A percentile compares a stretch with the other conserved stretches of the same genome.
Conservation (phyloP, 2,113 vertebrate genomes). For the Myrmecophaga tridactyla region DNA sequence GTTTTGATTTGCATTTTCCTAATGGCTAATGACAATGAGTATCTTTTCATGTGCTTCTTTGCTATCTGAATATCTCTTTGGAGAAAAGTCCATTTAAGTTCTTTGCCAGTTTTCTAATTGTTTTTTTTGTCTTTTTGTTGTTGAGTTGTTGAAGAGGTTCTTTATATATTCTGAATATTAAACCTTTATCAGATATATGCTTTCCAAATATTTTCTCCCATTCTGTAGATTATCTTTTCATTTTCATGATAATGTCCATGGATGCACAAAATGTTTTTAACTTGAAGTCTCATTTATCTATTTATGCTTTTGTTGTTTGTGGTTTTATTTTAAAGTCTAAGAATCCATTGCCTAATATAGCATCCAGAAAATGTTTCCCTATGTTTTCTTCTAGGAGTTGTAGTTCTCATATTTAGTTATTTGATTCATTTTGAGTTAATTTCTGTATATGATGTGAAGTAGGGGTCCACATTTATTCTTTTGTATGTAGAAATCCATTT, state of each 20-base stretch:
- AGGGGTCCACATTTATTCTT: neutral
- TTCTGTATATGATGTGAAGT: neutral
- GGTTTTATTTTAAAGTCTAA: neutral
- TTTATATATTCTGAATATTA: neutral
- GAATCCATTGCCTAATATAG: neutral
- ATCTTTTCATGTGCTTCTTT: too few relatives aligned
- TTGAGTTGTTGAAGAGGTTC: too few relatives aligned
- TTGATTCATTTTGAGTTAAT: neutral
- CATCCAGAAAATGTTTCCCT: neutral
- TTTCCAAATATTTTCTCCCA: neutral
- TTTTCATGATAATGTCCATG: neutral
- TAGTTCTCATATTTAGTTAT: neutral
- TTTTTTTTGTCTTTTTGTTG: too few relatives aligned
- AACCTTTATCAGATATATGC: neutral
- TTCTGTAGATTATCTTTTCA: neutral
- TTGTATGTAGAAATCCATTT: neutral
- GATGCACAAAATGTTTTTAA: neutral
- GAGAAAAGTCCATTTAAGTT: too few relatives aligned
- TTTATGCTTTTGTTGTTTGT: neutral
- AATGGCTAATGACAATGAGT: too few relatives aligned
- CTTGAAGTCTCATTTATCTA: neutral
- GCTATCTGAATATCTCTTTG: too few relatives aligned
- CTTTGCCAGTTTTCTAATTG: too few relatives aligned
- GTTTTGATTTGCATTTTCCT: too few relatives aligned
- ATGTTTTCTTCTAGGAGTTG: neutral